These are phyloP conservation scores for Pseudocheirus occidentalis DNA, from an alignment of 2,797 vertebrate species.

Conservation along the genomic window DNA sequence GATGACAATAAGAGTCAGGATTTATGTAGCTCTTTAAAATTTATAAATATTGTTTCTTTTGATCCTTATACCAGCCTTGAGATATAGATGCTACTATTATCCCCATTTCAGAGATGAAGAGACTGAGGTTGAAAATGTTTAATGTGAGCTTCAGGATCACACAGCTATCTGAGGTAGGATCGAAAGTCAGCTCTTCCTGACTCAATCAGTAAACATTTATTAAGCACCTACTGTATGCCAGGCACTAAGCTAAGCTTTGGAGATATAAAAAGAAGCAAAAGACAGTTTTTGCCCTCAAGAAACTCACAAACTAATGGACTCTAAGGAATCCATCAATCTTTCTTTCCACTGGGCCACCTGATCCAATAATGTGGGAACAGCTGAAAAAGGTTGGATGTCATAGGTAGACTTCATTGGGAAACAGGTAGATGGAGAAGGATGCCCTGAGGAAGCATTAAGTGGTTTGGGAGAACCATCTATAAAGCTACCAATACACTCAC, in stretches of 20 bases:
- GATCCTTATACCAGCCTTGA: background rate
- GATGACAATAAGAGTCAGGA: too few species aligned
- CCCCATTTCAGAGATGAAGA: background rate
- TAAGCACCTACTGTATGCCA: background rate
- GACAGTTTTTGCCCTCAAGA: background rate
- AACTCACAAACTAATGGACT: background rate
- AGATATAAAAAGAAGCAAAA: background rate
- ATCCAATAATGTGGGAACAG: background rate
- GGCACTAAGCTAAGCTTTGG: background rate
- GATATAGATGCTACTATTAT: background rate
- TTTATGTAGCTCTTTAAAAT: too few species aligned
- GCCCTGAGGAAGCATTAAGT: background rate
- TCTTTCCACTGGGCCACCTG: background rate
- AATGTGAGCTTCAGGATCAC: background rate
- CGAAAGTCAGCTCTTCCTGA: background rate
- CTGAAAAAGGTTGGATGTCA: background rate
- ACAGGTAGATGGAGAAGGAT: background rate
- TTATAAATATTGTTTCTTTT: background rate
- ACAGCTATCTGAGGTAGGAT: background rate
- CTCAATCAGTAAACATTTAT: background rate
- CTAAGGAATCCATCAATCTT: background rate
- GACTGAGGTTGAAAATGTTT: background rate
- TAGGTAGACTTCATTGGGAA: background rate
- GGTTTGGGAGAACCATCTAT: background rate
- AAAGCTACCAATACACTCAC: background rate